phyloP scores from a whole-genome alignment of 2,113 vertebrate genomes.

The Calidris pygmaea region DNA sequence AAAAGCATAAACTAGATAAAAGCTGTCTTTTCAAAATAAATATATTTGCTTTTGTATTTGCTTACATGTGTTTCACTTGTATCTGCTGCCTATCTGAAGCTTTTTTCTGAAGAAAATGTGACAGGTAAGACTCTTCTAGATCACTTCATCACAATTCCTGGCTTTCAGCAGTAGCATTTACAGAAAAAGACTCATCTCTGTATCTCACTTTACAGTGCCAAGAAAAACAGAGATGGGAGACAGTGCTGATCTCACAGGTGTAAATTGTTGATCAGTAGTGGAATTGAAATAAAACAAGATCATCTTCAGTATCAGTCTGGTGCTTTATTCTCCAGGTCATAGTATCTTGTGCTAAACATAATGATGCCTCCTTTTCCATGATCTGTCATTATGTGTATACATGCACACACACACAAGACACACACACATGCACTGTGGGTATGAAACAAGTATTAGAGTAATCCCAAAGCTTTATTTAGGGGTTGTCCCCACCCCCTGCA shows the following conservation, averaged over 20 bases:
- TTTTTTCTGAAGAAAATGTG: neutral
- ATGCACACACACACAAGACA: rapidly evolving
- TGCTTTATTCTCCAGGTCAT: neutral
- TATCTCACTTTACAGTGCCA: neutral
- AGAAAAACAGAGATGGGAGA: neutral
- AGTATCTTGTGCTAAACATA: neutral
- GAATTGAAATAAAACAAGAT: neutral
- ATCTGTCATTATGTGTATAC: neutral
- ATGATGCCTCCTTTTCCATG: no score
- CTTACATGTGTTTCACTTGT: neutral
- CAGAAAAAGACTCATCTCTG: neutral
- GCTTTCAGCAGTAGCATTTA: neutral
- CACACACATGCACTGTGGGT: neutral
- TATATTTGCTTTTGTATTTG: neutral
- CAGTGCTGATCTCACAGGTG: neutral
- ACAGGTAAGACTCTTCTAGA: neutral
- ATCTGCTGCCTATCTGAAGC: neutral
- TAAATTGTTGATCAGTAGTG: neutral
- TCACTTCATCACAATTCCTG: neutral
- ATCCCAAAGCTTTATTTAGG: neutral
- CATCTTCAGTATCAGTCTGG: neutral
- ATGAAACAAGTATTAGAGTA: neutral
- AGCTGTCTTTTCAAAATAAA: neutral
- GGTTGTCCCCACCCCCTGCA: neutral
- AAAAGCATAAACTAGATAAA: neutral